Evolutionary conservation across 2,113 vertebrate genomes (phyloP), one percentile per base, ranked within the genome.

Genomic region (Platysteira castanea): DNA sequence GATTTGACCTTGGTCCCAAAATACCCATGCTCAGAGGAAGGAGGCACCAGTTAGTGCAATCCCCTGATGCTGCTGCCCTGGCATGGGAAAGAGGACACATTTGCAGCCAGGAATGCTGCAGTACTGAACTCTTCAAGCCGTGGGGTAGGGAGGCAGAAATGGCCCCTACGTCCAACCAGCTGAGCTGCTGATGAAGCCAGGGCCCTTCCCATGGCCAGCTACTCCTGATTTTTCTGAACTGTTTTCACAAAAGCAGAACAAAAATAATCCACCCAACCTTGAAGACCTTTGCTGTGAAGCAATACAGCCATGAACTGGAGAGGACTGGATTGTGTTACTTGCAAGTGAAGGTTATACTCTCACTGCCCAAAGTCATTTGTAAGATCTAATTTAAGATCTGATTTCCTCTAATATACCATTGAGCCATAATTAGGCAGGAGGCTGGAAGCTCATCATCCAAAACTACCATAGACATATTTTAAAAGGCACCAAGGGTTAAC

Each of bases 401-500:
- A 73, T 84, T 84, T 82, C 63, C 22, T 75, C 57, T 61, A 54
- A 65, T 37, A 47, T 1, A 61, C 41, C 50, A 61, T 11, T 0
- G 0, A 60, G 67, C n/a, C 23, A 49, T 59, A 74, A 75, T 70
- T 74, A 92, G 81, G 69, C 76, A 94, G 60, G 35, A 85, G 27
- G 44, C 33, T 76, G 74, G 70, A 90, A 87, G 56, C 37, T 77
- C 30, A 5, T 93, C 1, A 64, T 84, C 60, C 52, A 77, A 67
- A 90, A 77, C 64, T 71, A 74, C 39, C 33, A 89, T 22, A 81
- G 61, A 49, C 10, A 26, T 27, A 61, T 80, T 83, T 90, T 60
- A 57, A 94, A 96, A 94, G 77, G 86, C 90, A 94, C 83, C 27
- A 70, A 46, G 28, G 92, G 64, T 69, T 90, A 92, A 60, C 1